Evolutionary conservation across 2,888 invertebrate genomes (phyloP).

Genomic region (Punctoribates punctum): DNA sequence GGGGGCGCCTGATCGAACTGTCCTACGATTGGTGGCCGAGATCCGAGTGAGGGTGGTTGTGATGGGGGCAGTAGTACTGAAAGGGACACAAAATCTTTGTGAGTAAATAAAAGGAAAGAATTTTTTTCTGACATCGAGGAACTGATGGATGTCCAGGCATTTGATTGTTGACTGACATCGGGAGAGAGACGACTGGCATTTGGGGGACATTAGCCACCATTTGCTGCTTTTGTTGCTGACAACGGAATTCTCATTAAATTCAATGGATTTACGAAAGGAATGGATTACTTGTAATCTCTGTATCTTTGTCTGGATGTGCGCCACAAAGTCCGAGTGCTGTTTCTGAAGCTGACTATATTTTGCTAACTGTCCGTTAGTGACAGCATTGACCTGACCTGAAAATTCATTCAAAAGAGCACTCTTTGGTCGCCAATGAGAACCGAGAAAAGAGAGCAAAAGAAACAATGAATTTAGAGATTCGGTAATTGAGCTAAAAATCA

Average conservation of each 20-base stretch:
- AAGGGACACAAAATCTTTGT: not conserved
- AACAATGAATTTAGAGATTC: conserved; percentile 26
- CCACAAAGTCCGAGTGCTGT: conserved; percentile 91
- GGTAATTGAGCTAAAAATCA: conserved; percentile 12
- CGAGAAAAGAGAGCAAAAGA: conserved; percentile 1
- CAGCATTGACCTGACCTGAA: conserved; percentile 68
- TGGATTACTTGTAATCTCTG: conserved; percentile 73
- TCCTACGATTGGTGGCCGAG: conserved; percentile 51
- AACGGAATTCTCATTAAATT: not conserved
- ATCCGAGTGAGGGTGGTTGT: not conserved
- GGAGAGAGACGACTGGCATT: conserved; percentile 21
- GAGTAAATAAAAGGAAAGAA: not conserved
- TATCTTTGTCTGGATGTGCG: conserved; percentile 66
- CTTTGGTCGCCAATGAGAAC: conserved; percentile 53
- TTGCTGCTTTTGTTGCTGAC: conserved; percentile 32
- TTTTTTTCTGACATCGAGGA: not conserved
- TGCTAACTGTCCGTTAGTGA: conserved; percentile 46
- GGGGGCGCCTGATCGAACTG: conserved; percentile 52
- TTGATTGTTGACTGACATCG: conserved; percentile 13
- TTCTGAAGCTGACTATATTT: conserved; percentile 78
- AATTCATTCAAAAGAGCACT: conserved; percentile 76
- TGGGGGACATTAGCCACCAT: conserved; percentile 16
- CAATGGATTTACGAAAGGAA: not conserved
- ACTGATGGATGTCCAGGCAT: conserved; percentile 3
- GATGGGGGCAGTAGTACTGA: conserved; percentile 3